These are phyloP conservation scores for Bombylius major DNA, from an alignment of 2,888 invertebrate genomes.

Conservation along the genomic window DNA sequence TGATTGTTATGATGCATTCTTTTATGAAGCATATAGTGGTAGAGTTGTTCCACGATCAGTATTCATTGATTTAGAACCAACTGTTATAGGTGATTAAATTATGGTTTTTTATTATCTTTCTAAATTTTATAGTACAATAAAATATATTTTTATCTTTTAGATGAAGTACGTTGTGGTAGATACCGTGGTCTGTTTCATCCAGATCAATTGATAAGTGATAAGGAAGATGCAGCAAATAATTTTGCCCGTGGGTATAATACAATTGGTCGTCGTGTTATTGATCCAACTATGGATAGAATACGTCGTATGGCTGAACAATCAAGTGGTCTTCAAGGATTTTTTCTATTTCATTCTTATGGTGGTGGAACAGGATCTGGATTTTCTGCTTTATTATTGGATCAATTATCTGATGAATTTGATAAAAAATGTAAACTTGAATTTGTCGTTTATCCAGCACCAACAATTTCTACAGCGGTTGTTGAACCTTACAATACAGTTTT, in stretches of 20 bases:
- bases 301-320: slow-evolving; percentile 70
- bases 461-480: slow-evolving; percentile 79
- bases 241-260: slow-evolving; percentile 80
- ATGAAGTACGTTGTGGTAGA: slow-evolving; percentile 47
- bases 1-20: slow-evolving; percentile 55
- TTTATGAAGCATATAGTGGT: slow-evolving; percentile 65
- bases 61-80: slow-evolving; percentile 80
- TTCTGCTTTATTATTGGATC: slow-evolving; percentile 71
- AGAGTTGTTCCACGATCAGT: slow-evolving; percentile 78
- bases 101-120: neutral
- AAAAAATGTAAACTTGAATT: slow-evolving; percentile 73
- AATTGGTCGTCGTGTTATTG: slow-evolving; percentile 67
- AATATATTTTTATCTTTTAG: slow-evolving; percentile 21
- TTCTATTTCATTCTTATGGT: slow-evolving; percentile 80
- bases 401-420: slow-evolving; percentile 65
- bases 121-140: neutral
- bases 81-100: slow-evolving; percentile 55
- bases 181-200: slow-evolving; percentile 70
- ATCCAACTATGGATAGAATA: slow-evolving; percentile 56
- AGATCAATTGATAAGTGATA: slow-evolving; percentile 71
- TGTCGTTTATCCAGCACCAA: slow-evolving; percentile 22
- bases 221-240: slow-evolving; percentile 82
- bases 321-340: slow-evolving; percentile 68
- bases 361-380: slow-evolving; percentile 77
- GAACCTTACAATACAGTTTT: slow-evolving; percentile 85